A percentile compares a stretch with the other conserved stretches of the same genome.
These are phyloP conservation scores for Ctenomys sociabilis DNA, from an alignment of 2,113 vertebrate species.

Conservation along the genomic window DNA sequence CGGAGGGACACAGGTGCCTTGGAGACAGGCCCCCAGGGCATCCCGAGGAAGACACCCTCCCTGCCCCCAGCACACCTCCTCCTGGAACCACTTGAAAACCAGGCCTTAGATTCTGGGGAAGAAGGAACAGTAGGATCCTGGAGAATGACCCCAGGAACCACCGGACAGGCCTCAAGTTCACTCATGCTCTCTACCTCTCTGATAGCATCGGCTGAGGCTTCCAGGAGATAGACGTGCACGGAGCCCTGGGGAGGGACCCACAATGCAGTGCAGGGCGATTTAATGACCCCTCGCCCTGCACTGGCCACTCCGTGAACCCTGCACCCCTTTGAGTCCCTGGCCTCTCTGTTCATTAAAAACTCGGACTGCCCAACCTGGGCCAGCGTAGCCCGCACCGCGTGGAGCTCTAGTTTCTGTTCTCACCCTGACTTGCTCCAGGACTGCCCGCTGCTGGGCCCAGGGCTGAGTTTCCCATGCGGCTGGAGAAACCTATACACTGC, in stretches of 20 bases:
- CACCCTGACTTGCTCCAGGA: conserved; percentile 23
- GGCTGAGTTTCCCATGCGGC: conserved; percentile 39
- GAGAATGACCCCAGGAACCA: background rate
- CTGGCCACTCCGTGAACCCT: conserved; percentile 71
- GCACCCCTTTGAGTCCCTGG: conserved; percentile 74
- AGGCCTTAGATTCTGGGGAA: background rate
- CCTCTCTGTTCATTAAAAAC: conserved; percentile 78
- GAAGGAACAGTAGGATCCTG: background rate
- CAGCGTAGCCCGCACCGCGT: conserved; percentile 3
- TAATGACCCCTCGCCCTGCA: conserved; percentile 67
- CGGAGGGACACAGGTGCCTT: too few species aligned
- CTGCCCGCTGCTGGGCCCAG: conserved; percentile 32
- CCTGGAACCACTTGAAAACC: too few species aligned
- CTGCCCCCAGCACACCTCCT: too few species aligned
- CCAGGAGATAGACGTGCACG: background rate
- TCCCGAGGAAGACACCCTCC: too few species aligned
- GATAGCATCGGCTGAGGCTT: background rate
- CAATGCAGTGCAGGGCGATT: conserved; percentile 29
- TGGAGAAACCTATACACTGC: conserved; percentile 38
- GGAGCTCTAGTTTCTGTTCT: conserved; percentile 60
- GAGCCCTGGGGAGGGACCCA: background rate
- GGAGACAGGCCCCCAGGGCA: too few species aligned
- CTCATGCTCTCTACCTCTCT: background rate
- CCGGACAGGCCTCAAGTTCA: background rate
- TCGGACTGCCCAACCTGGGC: conserved; percentile 62